phyloP scores from a whole-genome alignment of 92 coral and sea anemone species.

The Palythoa heliodiscus region DNA sequence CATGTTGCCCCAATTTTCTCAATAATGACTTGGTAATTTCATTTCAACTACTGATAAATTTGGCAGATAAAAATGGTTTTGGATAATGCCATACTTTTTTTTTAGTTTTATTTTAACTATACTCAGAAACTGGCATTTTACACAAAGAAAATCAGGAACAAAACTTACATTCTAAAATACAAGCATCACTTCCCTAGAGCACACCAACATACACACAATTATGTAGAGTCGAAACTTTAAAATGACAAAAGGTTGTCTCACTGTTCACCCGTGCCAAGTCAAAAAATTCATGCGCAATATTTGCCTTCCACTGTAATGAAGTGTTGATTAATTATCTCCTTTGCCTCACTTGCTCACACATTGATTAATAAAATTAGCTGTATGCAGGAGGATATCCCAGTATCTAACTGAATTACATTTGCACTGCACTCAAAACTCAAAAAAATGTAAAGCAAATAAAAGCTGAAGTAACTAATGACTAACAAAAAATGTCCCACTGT shows the following conservation, averaged over 20 bases:
- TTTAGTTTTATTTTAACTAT: neutral
- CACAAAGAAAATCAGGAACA: neutral
- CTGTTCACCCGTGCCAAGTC: conserved; percentile 88
- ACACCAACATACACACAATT: conserved; percentile 15
- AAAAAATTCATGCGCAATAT: conserved; percentile 93
- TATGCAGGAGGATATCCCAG: conserved; percentile 28
- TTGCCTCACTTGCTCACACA: conserved; percentile 91
- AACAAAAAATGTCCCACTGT: neutral
- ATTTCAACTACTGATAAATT: neutral
- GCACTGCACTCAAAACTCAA: neutral
- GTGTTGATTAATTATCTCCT: conserved; percentile 78
- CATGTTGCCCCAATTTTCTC: no score
- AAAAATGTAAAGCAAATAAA: neutral
- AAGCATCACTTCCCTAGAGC: conserved; percentile 20
- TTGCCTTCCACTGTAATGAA: conserved; percentile 97
- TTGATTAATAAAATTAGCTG: conserved; percentile 57
- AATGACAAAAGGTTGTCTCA: conserved; percentile 89
- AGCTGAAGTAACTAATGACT: neutral
- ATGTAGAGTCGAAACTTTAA: conserved; percentile 51
- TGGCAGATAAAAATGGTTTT: neutral
- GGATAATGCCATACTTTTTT: neutral
- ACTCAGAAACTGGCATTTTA: neutral
- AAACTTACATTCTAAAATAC: neutral
- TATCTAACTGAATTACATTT: neutral
- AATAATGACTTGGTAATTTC: no score